A percentile compares a stretch with the other conserved stretches of the same genome.
Evolutionary conservation across 2,113 vertebrate genomes (phyloP).

Genomic region (Entomyzon cyanotis): DNA sequence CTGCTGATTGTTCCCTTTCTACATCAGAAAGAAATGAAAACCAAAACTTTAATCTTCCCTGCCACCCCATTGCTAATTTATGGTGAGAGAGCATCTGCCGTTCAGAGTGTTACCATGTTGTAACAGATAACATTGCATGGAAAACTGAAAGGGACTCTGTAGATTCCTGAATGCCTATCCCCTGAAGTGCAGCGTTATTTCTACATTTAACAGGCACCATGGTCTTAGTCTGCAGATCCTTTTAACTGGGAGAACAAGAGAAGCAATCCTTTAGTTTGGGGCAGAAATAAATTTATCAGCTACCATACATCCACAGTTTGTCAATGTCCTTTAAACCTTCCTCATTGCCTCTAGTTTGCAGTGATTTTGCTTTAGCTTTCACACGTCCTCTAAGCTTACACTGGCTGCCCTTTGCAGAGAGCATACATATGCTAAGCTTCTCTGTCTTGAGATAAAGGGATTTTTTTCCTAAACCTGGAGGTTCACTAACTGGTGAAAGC

Average conservation of each 20-base stretch:
- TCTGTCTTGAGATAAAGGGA: not conserved
- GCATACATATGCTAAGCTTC: not conserved
- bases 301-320: not conserved
- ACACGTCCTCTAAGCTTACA: not conserved
- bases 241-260: not conserved
- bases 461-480: not conserved
- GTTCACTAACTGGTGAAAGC: not conserved
- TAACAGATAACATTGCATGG: not conserved
- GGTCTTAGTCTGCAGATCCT: not conserved
- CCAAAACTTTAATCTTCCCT: not conserved
- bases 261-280: not conserved
- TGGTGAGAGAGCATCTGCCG: not conserved
- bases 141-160: not conserved
- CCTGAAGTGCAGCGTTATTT: not conserved
- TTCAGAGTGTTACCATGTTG: not conserved
- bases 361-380: not conserved
- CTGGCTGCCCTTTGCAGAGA: not conserved
- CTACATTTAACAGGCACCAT: not conserved
- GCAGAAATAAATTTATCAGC: not conserved
- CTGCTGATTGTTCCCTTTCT: not conserved
- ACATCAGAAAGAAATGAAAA: not conserved
- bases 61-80: not conserved
- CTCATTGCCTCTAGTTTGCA: not conserved
- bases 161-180: not conserved
- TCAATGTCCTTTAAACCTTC: not conserved